Evolutionary conservation across 2,888 invertebrate species (phyloP), one percentile per base, ranked within the genome.

Genomic region (Caradrina kadenii): DNA sequence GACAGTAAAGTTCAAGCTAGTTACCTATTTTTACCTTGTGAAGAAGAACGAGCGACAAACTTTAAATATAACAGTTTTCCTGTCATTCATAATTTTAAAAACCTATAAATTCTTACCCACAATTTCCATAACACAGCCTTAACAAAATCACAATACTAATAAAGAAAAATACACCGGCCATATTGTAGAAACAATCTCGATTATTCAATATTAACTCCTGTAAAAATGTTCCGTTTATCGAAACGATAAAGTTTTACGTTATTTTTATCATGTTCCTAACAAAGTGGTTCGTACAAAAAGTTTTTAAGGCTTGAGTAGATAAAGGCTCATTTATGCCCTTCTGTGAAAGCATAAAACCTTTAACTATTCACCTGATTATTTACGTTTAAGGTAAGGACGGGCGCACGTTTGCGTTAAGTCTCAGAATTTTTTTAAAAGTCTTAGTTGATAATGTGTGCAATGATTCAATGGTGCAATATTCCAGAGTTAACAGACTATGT

Each of bases 361-460:
- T 84, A 83, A 85, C 84, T 85, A 82, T 83, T 81, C 83, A 82
- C 81, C 82, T 86, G 86, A 86, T 86, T 84, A 83, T 81, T 81
- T 81, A 83, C 79, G 78, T 70, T 79, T 74, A 63, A 78, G 72
- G 59, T 75, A 49, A 73, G 63, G 26, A 0, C 0, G 22, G 19
- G 60, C 65, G 55, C 63, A 65, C 50, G 59, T 17, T 73, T 7
- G n/a, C 75, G 72, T n/a, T 71, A 49, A 31, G 26, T 52, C 55
- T 63, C 5, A 42, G 21, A 52, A 39, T 22, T 31, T 17, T 19
- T 21, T 17, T 17, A 1, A 17, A 45, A 45, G 13, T 39, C 13
- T 39, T 0, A 11, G 11, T 2, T 13, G 39, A 13, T 11, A 8
- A 2, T 39, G 39, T 39, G 13, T 39, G 13, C 13, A 31, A 31